Evolutionary conservation across 2,888 invertebrate species (phyloP).

Genomic region (Lasioglossum calceatum): DNA sequence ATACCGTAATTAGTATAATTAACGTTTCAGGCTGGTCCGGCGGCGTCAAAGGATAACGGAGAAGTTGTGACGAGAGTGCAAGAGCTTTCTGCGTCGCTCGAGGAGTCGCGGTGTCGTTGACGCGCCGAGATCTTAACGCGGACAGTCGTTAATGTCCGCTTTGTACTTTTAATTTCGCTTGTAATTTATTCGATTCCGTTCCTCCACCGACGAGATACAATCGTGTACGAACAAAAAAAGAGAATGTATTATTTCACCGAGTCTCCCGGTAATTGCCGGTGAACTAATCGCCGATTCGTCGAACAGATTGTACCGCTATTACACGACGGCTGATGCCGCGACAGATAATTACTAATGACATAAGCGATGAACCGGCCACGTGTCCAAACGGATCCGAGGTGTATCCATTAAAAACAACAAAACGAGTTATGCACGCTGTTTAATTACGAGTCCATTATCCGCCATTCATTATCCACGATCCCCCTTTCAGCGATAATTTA

Average conservation of each 20-base stretch:
- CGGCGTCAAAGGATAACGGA: constrained; percentile 36
- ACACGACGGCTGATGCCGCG: background rate
- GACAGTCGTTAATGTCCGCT: background rate
- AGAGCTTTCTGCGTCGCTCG: background rate
- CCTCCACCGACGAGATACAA: constrained; percentile 2
- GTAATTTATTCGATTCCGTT: constrained; percentile 32
- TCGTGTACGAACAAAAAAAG: background rate
- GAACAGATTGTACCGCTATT: constrained; percentile 28
- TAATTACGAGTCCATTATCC: background rate
- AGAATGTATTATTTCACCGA: background rate
- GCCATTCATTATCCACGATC: background rate
- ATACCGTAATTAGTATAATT: background rate
- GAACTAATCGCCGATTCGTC: constrained; percentile 30
- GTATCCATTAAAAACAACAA: background rate
- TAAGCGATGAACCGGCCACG: background rate
- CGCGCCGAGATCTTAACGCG: background rate
- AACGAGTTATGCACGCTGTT: background rate
- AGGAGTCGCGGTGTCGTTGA: background rate
- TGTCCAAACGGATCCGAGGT: background rate
- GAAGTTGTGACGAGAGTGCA: background rate
- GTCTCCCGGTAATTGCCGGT: background rate
- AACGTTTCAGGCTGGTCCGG: constrained; percentile 47
- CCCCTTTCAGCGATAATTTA: background rate
- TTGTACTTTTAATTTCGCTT: background rate
- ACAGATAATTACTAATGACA: constrained; percentile 32